Evolutionary conservation across 1,140 invertebrate species (phyloP).

Genomic region (Diploscapter pachys): DNA sequence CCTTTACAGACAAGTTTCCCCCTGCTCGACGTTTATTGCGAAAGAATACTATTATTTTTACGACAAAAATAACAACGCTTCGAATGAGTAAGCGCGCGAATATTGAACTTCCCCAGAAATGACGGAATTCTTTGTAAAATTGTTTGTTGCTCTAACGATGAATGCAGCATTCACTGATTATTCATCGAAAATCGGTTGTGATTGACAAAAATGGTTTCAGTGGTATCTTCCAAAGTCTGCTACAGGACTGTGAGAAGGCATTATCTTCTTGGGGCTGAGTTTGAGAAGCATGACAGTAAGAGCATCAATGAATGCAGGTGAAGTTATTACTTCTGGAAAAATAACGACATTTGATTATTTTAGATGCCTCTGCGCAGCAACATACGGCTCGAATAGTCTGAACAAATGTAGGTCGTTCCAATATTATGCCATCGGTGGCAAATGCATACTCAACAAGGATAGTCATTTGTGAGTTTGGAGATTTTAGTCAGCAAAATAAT

Average conservation of each 20-base stretch:
- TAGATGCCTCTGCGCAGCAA: constrained; percentile 50
- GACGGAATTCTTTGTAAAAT: no score
- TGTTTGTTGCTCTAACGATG: no score
- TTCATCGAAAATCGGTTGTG: no score
- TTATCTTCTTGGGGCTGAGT: constrained; percentile 25
- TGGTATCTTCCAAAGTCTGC: background rate
- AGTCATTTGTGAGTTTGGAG: constrained; percentile 37
- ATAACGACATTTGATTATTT: background rate
- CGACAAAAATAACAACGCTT: no score
- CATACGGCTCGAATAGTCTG: constrained; percentile 34
- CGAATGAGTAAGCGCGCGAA: no score
- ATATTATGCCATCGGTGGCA: constrained; percentile 33
- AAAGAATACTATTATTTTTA: no score
- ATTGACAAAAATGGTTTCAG: no score
- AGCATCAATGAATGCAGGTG: constrained; percentile 16
- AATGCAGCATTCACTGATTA: no score
- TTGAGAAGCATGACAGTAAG: constrained; percentile 17
- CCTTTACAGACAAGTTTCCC: no score
- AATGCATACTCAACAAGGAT: constrained; percentile 46
- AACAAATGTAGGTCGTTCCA: constrained; percentile 50
- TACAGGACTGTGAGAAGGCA: constrained; percentile 11
- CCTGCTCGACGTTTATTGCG: no score
- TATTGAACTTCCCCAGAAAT: no score
- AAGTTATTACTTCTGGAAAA: background rate
- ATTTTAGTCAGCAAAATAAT: constrained; percentile 13